These are phyloP conservation scores for Tor tambroides DNA, from an alignment of 2,113 vertebrate species.

Conservation along the genomic window DNA sequence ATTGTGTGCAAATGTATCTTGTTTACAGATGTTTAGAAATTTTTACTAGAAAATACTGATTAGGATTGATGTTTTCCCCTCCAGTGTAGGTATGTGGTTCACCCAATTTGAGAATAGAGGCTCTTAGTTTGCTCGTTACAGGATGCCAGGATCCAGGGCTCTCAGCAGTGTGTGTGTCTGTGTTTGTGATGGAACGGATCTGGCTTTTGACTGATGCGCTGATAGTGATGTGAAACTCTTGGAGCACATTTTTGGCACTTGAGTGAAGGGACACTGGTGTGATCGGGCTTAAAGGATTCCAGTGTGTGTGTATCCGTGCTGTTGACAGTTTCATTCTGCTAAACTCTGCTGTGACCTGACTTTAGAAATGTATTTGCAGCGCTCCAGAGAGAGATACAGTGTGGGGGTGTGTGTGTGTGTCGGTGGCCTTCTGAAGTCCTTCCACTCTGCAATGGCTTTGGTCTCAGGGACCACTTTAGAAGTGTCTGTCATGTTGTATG, in stretches of 20 bases:
- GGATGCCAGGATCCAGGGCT: neutral
- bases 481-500: constrained; percentile 57
- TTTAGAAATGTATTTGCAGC: constrained; percentile 54
- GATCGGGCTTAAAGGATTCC: constrained; percentile 32
- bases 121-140: constrained; percentile 4
- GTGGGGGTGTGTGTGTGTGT: constrained; percentile 40
- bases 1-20: neutral
- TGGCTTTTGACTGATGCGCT: constrained; percentile 30
- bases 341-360: constrained; percentile 63
- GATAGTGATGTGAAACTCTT: constrained; percentile 24
- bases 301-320: constrained; percentile 49
- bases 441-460: constrained; percentile 62
- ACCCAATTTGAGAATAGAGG: neutral
- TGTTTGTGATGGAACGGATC: constrained; percentile 23
- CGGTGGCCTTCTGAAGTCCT: constrained; percentile 55
- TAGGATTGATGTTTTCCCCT: neutral
- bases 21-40: neutral
- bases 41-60: neutral
- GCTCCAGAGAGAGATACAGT: constrained; percentile 17
- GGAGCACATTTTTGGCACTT: constrained; percentile 16
- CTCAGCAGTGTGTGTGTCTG: neutral
- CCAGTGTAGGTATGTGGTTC: neutral
- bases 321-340: constrained; percentile 55
- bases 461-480: constrained; percentile 51
- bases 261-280: constrained; percentile 15